A percentile compares a stretch with the other conserved stretches of the same genome.
Conservation (phyloP, 2,113 vertebrate species). For the Centropristis striata region DNA sequence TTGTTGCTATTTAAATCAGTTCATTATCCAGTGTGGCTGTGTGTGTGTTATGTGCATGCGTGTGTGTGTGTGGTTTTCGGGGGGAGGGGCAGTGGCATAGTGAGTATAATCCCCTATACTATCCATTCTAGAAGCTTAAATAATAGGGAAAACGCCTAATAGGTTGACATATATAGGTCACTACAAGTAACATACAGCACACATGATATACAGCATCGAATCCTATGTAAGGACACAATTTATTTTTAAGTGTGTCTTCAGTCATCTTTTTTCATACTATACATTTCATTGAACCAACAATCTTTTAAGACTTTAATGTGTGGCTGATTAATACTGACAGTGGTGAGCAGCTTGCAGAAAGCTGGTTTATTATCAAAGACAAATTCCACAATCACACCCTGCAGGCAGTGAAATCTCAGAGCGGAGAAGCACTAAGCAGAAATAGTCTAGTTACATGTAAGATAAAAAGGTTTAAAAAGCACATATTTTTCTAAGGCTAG, state of each 20-base stretch:
- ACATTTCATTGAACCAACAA: slow-evolving; percentile 5
- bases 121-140: slow-evolving; percentile 22
- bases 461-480: slow-evolving; percentile 37
- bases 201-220: background rate
- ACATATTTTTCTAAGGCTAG: slow-evolving; percentile 31
- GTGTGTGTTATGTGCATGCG: background rate
- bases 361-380: slow-evolving; percentile 65
- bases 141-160: background rate
- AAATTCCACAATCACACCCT: slow-evolving; percentile 56
- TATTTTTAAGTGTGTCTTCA: background rate
- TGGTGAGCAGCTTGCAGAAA: slow-evolving; percentile 50
- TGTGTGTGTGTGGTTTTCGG: slow-evolving; percentile 3
- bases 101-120: background rate
- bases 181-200: background rate
- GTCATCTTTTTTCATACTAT: slow-evolving; percentile 5
- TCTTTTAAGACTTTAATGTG: slow-evolving; percentile 12
- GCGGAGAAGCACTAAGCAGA: slow-evolving; percentile 1
- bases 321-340: slow-evolving; percentile 43
- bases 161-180: slow-evolving; percentile 40
- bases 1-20: slow-evolving; percentile 60
- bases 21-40: slow-evolving; percentile 31
- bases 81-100: background rate
- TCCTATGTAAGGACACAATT: background rate
- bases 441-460: slow-evolving; percentile 20
- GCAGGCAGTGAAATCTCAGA: slow-evolving; percentile 41